A percentile compares a stretch with the other conserved stretches of the same genome.
Conservation (phyloP, 2,113 vertebrate genomes). For the Muscicapa adusta region DNA sequence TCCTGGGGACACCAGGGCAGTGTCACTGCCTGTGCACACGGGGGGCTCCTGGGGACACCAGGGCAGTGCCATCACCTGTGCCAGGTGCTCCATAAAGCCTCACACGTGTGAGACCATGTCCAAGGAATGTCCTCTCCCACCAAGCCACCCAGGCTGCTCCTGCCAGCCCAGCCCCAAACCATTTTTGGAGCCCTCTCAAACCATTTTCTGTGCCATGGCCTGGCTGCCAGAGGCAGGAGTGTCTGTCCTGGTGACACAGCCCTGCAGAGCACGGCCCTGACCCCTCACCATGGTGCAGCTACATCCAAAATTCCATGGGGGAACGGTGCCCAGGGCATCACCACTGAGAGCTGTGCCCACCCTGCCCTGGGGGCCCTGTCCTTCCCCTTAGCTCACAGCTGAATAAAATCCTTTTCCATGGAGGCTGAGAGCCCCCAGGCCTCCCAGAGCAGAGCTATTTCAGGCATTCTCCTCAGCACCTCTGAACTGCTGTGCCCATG, state of each 20-base stretch:
- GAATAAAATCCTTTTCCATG: accelerated
- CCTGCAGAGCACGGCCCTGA: neutral
- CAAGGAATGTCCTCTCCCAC: neutral
- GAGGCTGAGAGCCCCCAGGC: neutral
- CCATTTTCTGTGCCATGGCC: accelerated
- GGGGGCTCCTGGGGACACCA: too few species aligned
- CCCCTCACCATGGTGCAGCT: accelerated
- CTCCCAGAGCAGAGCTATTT: neutral
- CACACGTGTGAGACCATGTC: neutral
- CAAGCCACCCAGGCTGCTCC: neutral
- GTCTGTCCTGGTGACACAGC: accelerated
- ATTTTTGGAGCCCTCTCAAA: accelerated
- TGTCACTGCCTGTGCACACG: too few species aligned
- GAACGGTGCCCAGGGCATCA: accelerated
- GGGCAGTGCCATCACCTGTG: too few species aligned
- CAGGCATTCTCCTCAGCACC: neutral
- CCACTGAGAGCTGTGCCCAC: accelerated
- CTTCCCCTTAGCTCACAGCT: neutral
- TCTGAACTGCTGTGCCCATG: neutral
- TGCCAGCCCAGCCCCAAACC: neutral
- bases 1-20: too few species aligned
- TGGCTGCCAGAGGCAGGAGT: accelerated
- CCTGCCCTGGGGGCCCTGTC: neutral
- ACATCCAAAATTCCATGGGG: too few species aligned
- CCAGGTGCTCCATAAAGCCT: too few species aligned